Base-by-base conservation (phyloP, 2,113 vertebrate species). In the Psittacus erithacus region DNA sequence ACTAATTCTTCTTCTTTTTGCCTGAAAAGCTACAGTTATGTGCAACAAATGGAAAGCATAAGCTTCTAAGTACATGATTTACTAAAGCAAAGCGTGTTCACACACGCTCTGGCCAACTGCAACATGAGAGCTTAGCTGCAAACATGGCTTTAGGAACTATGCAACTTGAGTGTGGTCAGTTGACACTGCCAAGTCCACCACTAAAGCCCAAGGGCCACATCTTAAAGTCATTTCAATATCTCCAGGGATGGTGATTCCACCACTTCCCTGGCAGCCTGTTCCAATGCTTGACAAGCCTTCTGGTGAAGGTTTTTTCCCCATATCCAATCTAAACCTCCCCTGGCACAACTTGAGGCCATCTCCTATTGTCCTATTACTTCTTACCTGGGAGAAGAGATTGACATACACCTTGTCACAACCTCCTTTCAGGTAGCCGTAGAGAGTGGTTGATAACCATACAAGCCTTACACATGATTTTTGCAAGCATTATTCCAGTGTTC, bases 181-280 rank as follows among this genome's bases (percentile, higher is more conserved):
- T 63, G 25, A 52, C 25, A 52, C 10, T 49, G 17, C 7, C 13
- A 39, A 43, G 13, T 10, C 27, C 13, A 49, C 1, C 64, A 29
- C n/a, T n/a, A n/a, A n/a, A n/a, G n/a, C 10, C 46, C n/a, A 1
- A 47, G 15, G 3, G 9, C 19, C 38, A 59, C 8, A 6, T n/a
- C 41, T 20, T 16, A 75, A 11, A 0, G 0, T 25, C 65, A 35
- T 49, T 15, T 41, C 60, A 65, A 13, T 16, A 11, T 18, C 29
- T 49, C 25, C 35, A 65, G 41, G 18, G 15, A 46, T 4, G 17
- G n/a, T 3, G 24, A 39, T 24, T 44, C 81, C 1, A 33, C 7
- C 38, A 11, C 19, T 50, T 44, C 46, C 33, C 49, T 43, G 29
- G 16, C 25, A 76, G 5, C 16, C 27, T 49, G 6, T 12, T 44